A percentile compares a stretch with the other conserved stretches of the same genome.
These are phyloP conservation scores for Alviniconcha marisindica DNA, from an alignment of 1,140 invertebrate species.

Conservation along the genomic window DNA sequence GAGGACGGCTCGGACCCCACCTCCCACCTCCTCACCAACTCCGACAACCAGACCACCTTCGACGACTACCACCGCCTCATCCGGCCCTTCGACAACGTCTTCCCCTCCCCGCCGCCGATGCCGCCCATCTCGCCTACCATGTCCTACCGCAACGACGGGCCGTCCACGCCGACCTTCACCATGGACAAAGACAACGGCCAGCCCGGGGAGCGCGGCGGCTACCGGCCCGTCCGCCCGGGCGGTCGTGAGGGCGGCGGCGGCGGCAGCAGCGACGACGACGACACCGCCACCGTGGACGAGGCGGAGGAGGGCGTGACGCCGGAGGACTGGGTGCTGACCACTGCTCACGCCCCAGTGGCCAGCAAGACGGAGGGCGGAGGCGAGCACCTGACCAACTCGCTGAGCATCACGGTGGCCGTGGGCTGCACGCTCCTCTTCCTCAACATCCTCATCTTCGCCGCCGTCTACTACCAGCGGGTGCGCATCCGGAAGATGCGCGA, in stretches of 20 bases:
- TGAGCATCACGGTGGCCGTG: slow-evolving; percentile 90
- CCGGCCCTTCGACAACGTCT: slow-evolving; percentile 58
- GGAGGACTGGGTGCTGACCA: too few relatives aligned
- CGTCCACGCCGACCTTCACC: slow-evolving; percentile 7
- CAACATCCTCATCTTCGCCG: slow-evolving; percentile 94
- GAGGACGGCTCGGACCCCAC: slow-evolving; percentile 85
- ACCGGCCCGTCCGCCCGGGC: too few relatives aligned
- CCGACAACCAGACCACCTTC: slow-evolving; percentile 65
- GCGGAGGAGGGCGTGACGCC: not conserved
- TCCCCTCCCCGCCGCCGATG: slow-evolving; percentile 73
- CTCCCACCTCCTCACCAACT: slow-evolving; percentile 86
- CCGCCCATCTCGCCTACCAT: slow-evolving; percentile 47
- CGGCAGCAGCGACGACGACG: not conserved
- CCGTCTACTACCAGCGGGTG: slow-evolving; percentile 94
- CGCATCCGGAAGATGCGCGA: slow-evolving; percentile 77
- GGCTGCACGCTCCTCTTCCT: slow-evolving; percentile 92
- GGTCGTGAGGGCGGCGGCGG: not conserved
- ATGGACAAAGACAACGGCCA: slow-evolving; percentile 11
- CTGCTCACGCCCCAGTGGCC: not conserved
- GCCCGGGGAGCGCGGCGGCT: not conserved
- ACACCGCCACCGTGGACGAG: not conserved
- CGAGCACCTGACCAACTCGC: slow-evolving; percentile 45
- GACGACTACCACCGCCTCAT: slow-evolving; percentile 67
- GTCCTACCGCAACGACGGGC: slow-evolving; percentile 30
- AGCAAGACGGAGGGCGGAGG: not conserved